Evolutionary conservation across 1,140 invertebrate genomes (phyloP).

Genomic region (Drosophila albomicans): DNA sequence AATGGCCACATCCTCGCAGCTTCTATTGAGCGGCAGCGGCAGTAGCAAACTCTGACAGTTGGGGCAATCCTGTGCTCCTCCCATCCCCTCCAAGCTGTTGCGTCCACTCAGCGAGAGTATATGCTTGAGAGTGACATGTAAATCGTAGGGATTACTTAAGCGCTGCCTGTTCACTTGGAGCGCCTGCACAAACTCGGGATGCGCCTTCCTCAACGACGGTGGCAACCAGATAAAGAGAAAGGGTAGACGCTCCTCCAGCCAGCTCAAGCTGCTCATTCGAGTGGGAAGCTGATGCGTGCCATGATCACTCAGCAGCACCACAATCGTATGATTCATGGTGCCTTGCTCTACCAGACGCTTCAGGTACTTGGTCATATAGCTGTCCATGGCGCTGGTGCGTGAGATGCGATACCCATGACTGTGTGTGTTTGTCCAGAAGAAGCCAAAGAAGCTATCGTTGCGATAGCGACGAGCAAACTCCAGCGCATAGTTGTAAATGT

Average conservation of each 20-base stretch:
- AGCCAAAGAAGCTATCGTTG: constrained; percentile 88
- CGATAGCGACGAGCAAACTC: constrained; percentile 86
- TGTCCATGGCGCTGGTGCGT: constrained; percentile 88
- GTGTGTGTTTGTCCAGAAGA: constrained; percentile 91
- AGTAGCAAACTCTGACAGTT: constrained; percentile 89
- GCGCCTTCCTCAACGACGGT: constrained; percentile 88
- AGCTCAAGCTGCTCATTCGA: constrained; percentile 88
- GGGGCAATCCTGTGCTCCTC: constrained; percentile 84
- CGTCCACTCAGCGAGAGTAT: constrained; percentile 80
- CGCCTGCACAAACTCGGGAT: constrained; percentile 88
- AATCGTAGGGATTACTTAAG: constrained; percentile 93
- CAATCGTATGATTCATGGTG: constrained; percentile 88
- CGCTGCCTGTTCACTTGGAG: constrained; percentile 89
- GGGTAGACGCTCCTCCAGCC: constrained; percentile 94
- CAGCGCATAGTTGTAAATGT: constrained; percentile 86
- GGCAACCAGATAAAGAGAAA: constrained; percentile 92
- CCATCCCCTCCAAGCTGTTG: constrained; percentile 77
- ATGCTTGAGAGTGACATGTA: constrained; percentile 88
- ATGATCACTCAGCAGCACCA: constrained; percentile 96
- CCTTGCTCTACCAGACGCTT: constrained; percentile 86
- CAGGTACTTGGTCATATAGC: constrained; percentile 86
- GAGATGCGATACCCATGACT: constrained; percentile 90
- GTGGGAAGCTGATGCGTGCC: constrained; percentile 94
- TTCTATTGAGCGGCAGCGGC: constrained; percentile 87
- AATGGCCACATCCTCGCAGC: constrained; percentile 90